Evolutionary conservation across 2,888 invertebrate species (phyloP).

Genomic region (Parnassius orleans): DNA sequence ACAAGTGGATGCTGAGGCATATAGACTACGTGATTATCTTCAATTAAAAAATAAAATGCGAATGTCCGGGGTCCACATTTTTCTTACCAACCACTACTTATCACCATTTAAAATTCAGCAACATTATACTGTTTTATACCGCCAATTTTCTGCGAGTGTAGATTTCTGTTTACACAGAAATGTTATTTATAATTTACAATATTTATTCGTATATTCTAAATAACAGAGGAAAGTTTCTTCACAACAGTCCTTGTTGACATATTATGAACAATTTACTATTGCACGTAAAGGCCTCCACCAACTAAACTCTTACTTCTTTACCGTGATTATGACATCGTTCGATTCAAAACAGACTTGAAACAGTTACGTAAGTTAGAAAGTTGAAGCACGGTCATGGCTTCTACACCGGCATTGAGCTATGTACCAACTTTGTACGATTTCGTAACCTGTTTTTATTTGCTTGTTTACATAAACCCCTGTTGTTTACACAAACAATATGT

Average conservation of each 20-base stretch:
- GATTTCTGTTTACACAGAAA: no score
- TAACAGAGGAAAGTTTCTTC: background rate
- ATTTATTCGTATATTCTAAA: background rate
- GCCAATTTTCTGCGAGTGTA: no score
- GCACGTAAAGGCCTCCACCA: background rate
- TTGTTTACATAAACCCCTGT: constrained; percentile 8
- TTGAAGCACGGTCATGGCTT: constrained; percentile 32
- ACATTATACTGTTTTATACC: no score
- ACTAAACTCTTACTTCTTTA: constrained; percentile 21
- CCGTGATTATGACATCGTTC: constrained; percentile 49
- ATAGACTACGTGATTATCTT: no score
- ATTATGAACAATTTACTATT: background rate
- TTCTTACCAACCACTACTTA: no score
- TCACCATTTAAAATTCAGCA: no score
- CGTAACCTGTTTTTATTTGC: constrained; percentile 18
- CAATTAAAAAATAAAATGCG: no score
- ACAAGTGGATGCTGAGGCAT: no score
- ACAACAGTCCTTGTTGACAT: background rate
- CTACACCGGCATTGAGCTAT: constrained; percentile 21
- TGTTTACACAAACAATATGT: constrained; percentile 8
- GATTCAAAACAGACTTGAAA: constrained; percentile 54
- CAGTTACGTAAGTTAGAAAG: constrained; percentile 60
- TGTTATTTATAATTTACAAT: no score
- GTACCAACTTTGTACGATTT: constrained; percentile 25
- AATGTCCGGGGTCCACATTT: no score